Conservation (phyloP, 2,113 vertebrate species). For the Channa maculata region DNA sequence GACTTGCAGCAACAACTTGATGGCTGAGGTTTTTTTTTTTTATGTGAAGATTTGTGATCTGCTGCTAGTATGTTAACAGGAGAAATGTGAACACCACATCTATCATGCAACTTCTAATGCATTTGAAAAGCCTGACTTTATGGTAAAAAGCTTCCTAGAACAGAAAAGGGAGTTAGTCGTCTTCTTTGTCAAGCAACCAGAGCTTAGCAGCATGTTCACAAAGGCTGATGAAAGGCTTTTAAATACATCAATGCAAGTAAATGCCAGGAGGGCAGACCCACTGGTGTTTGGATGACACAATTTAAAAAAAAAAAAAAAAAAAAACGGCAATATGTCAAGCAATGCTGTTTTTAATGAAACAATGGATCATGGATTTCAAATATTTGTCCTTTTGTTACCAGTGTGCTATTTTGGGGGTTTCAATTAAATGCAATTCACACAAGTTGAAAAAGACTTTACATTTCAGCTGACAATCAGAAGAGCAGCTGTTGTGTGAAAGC, state of each 20-base stretch:
- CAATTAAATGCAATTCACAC: not conserved
- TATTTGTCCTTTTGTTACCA: not conserved
- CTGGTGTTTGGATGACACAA: not conserved
- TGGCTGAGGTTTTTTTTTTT: conserved; percentile 44
- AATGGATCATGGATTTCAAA: not conserved
- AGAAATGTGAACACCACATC: conserved; percentile 35
- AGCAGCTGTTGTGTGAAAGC: too few species aligned
- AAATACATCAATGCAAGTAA: conserved; percentile 11
- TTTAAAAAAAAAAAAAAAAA: not conserved
- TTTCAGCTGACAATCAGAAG: not conserved
- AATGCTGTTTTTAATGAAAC: conserved; percentile 4
- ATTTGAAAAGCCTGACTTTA: not conserved
- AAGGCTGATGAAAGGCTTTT: conserved; percentile 12
- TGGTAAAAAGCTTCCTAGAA: conserved; percentile 7
- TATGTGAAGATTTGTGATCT: conserved; percentile 20
- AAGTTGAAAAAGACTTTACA: not conserved
- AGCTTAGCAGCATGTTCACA: conserved; percentile 6
- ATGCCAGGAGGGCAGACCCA: not conserved
- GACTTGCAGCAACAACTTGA: conserved; percentile 38
- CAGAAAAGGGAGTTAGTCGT: not conserved
- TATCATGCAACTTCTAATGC: not conserved
- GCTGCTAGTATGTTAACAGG: conserved; percentile 25
- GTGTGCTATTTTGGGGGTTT: not conserved
- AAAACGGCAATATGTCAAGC: conserved; percentile 5
- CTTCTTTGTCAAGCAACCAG: conserved; percentile 8